A percentile compares a stretch with the other conserved stretches of the same genome.
phyloP scores from a whole-genome alignment of 2,888 invertebrate species.

The Cantharis nigra region DNA sequence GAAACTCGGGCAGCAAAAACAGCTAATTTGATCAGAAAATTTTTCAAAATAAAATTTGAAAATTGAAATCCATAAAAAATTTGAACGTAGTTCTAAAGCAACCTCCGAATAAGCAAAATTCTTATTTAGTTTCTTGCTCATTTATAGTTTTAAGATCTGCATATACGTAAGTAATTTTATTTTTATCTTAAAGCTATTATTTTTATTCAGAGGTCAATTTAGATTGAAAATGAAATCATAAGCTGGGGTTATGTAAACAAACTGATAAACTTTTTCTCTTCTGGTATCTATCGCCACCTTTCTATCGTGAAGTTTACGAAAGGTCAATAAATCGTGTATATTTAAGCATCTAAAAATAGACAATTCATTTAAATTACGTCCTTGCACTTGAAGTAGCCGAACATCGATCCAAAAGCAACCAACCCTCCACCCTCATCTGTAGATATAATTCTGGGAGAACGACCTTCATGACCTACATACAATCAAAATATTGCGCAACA shows the following conservation, averaged over 20 bases:
- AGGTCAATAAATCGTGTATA: not conserved
- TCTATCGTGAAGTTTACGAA: not conserved
- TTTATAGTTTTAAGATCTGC: not conserved
- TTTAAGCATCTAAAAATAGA: conserved; percentile 7
- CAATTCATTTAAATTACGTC: not conserved
- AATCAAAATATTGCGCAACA: conserved; percentile 23
- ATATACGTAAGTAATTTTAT: not conserved
- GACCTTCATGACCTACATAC: conserved; percentile 23
- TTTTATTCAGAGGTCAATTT: not conserved
- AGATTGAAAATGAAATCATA: not conserved
- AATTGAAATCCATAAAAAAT: not conserved
- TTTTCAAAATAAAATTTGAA: not conserved
- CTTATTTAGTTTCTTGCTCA: not conserved
- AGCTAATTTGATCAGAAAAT: too few relatives aligned
- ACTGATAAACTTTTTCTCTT: not conserved
- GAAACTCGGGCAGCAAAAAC: too few relatives aligned
- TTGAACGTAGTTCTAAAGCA: not conserved
- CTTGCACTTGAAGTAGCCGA: conserved; percentile 7
- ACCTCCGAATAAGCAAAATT: not conserved
- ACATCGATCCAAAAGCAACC: conserved; percentile 4
- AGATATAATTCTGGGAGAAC: conserved; percentile 19
- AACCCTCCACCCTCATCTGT: not conserved
- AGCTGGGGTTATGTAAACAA: not conserved
- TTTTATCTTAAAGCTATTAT: not conserved
- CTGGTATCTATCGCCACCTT: not conserved